These are phyloP conservation scores for Ataeniobius toweri DNA, from an alignment of 2,797 vertebrate genomes.

Conservation along the genomic window DNA sequence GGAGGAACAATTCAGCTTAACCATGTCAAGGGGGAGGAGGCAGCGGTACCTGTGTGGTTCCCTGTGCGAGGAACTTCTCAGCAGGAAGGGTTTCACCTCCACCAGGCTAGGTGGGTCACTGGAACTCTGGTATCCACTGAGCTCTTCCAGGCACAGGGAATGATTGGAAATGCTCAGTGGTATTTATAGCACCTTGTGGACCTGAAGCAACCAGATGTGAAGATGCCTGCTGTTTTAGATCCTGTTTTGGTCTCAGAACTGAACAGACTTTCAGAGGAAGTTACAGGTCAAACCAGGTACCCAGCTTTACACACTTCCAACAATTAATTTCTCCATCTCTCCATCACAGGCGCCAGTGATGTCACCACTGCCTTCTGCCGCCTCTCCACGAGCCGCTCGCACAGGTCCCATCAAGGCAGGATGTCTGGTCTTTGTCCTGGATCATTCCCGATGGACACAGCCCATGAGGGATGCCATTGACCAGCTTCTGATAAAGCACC, in stretches of 20 bases:
- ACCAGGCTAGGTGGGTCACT: background rate
- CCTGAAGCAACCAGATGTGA: background rate
- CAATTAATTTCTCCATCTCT: background rate
- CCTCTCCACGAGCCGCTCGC: no score
- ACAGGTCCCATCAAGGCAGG: background rate
- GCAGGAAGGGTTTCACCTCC: slow-evolving; percentile 10
- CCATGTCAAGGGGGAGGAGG: background rate
- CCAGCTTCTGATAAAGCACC: background rate
- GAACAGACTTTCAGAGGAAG: fast-evolving
- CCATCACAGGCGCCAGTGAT: background rate
- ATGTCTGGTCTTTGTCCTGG: background rate
- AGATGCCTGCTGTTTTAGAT: background rate
- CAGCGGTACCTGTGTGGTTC: background rate
- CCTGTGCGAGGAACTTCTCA: background rate
- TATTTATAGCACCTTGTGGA: background rate
- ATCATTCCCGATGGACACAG: background rate
- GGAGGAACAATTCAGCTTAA: background rate
- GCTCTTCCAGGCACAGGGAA: slow-evolving; percentile 5
- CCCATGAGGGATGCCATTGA: slow-evolving; percentile 1
- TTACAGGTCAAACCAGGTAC: background rate
- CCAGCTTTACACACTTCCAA: background rate
- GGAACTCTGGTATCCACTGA: background rate
- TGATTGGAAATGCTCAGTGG: background rate
- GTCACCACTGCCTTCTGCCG: background rate
- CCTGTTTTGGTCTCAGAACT: background rate